Conservation (phyloP, 2,888 invertebrate species). For the Drosophila hamatofila region DNA sequence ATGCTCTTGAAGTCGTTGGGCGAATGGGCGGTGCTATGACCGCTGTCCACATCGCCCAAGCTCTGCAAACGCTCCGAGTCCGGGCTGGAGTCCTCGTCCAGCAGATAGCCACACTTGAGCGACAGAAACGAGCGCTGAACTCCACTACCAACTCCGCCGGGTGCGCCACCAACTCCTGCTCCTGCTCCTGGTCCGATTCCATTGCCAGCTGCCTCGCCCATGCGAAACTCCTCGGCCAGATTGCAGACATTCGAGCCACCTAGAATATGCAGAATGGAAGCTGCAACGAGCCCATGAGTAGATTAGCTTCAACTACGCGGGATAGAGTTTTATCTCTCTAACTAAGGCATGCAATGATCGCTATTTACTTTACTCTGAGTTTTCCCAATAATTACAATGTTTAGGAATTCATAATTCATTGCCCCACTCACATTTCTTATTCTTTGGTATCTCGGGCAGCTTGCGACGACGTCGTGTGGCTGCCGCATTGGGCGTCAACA, state of each 20-base stretch:
- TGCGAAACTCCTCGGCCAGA: slow-evolving; percentile 86
- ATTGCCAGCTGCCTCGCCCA: slow-evolving; percentile 62
- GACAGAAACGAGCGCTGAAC: slow-evolving; percentile 87
- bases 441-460: slow-evolving; percentile 95
- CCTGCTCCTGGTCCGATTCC: slow-evolving; percentile 37
- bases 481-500: slow-evolving; percentile 64
- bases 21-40: slow-evolving; percentile 96
- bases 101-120: slow-evolving; percentile 90
- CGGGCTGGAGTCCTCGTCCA: slow-evolving; percentile 93
- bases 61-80: slow-evolving; percentile 93
- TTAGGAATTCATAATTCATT: too few relatives aligned
- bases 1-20: slow-evolving; percentile 95
- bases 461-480: slow-evolving; percentile 90
- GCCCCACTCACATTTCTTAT: slow-evolving; percentile 91
- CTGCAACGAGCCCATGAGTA: slow-evolving; percentile 85
- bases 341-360: slow-evolving; percentile 16
- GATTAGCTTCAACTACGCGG: slow-evolving; percentile 68
- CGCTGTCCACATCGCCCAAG: slow-evolving; percentile 92
- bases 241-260: slow-evolving; percentile 69
- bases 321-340: background rate
- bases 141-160: slow-evolving; percentile 37
- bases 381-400: background rate
- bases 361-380: background rate
- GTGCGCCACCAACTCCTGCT: slow-evolving; percentile 54
- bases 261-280: slow-evolving; percentile 87